A percentile compares a stretch with the other conserved stretches of the same genome.
These are phyloP conservation scores for Holcopasites calliopsidis DNA, from an alignment of 1,140 invertebrate genomes.

Conservation along the genomic window DNA sequence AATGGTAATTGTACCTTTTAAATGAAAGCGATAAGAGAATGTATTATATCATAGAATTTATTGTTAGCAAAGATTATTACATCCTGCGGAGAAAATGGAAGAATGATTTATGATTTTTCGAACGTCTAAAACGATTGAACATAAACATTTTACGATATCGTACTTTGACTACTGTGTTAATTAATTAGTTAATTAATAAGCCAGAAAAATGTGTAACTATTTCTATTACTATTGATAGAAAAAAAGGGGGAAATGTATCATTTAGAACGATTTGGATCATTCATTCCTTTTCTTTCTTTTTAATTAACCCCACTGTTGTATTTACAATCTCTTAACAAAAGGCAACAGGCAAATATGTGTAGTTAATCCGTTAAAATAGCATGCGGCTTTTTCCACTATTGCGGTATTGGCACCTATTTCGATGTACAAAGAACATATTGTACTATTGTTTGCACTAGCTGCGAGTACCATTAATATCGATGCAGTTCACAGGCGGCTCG, in stretches of 20 bases:
- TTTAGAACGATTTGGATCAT: neutral
- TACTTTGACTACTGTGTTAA: no score
- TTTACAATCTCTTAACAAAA: no score
- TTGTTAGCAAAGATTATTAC: neutral
- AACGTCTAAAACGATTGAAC: neutral
- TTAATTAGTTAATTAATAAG: neutral
- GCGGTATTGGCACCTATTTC: no score
- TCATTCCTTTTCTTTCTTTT: no score
- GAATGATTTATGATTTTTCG: neutral
- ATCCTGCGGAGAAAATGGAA: neutral
- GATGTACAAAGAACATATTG: no score
- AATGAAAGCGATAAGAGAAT: neutral
- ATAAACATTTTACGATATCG: no score
- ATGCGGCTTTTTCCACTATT: no score
- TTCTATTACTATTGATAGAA: neutral
- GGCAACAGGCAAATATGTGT: no score
- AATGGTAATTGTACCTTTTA: neutral
- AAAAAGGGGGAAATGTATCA: no score
- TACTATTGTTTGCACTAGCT: neutral
- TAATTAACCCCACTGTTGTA: no score
- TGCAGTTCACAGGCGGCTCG: neutral
- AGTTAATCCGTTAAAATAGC: no score
- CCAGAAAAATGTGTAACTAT: neutral
- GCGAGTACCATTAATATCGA: slow-evolving; percentile 17
- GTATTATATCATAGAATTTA: neutral